Base-by-base conservation (phyloP, 2,113 vertebrate species). In the Hydrochoerus hydrochaeris region DNA sequence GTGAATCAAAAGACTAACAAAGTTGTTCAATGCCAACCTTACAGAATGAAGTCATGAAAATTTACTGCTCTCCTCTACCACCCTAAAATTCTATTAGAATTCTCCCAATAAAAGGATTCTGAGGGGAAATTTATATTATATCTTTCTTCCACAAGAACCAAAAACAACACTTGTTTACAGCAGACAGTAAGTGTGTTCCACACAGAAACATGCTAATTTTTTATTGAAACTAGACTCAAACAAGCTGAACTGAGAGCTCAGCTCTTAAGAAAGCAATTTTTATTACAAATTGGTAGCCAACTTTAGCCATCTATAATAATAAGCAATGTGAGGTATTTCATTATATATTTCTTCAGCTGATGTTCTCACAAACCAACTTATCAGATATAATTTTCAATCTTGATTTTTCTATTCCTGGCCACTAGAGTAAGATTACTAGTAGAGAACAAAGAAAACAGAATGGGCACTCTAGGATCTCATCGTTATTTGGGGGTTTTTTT, bases 301-400 rank as follows among this genome's bases (percentile, higher is more conserved):
- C 24, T 87, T 46, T 87, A 84, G 63, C 52, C 63, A 69, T 71
- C 77, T 96, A 4, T 80, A 95, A 78, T 91, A 69, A 94, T 41
- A 75, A 92, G 41, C 52, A 80, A 94, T 26, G 62, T 83, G 46
- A 19, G 30, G 49, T 73, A 20, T 52, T 93, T 93, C 46, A 30
- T 67, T 78, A 80, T 3, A 38, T 22, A 80, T 67, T 71, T 85
- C 32, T 87, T 73, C 84, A 54, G 13, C 30, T 80, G 46, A n/a
- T 24, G 22, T 6, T 90, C 30, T 17, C 26, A 75, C 7, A 26
- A 14, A 88, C 41, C 63, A 93, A 69, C 44, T 93, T 71, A 88
- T 52, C 22, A 73, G 32, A 3, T 5, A 30, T 86, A 24, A 58
- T 7, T 86, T 24, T 60, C 32, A 83, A 88, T 73, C 86, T 86